Evolutionary conservation across 1,140 invertebrate genomes (phyloP), one percentile per base, ranked within the genome.

Genomic region (Acromyrmex heyeri): DNA sequence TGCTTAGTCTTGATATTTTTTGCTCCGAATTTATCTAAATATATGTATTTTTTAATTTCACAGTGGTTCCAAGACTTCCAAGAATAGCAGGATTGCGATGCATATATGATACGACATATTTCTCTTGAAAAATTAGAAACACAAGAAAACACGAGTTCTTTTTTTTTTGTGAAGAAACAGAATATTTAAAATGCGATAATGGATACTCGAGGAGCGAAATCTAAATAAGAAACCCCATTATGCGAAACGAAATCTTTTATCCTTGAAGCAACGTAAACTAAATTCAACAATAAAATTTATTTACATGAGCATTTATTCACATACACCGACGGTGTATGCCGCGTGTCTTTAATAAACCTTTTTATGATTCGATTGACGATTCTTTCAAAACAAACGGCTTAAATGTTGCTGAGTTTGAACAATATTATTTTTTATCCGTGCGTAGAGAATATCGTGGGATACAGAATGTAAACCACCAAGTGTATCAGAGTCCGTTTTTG

Each of bases 1-100:
- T 81, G 70, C 78, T 81, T 81, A 65, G 27, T n/a, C 38, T 57
- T 81, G 55, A 69, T 81, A 38, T 44, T 59, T 78, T 38, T 57
- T 38, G 16, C 34, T 70, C 21, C 14, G 18, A 24, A 18, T 30
- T 18, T 30, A 21, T 81, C 77, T 70, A n/a, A 70, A 69, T 67
- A n/a, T 57, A 81, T 57, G 50, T 21, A 27, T 81, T 81, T 81
- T 55, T 81, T 81, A 67, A 79, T 81, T 81, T 81, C 8, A 12
- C 16, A 12, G 48, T 10, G 16, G 10, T 24, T 81, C 1, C 34
- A 18, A 44, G 65, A 65, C 6, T 34, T 81, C 1, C 34, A 18
- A 44, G 78, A 65, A 21, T 48, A 38, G 3, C 30, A 34, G 53
- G 48, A 79, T 79, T 24, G 30, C 10, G 12, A 57, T 24, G 59